A percentile compares a stretch with the other conserved stretches of the same genome.
These are phyloP conservation scores for Helicoverpa assulta DNA, from an alignment of 2,888 invertebrate genomes.

Conservation along the genomic window DNA sequence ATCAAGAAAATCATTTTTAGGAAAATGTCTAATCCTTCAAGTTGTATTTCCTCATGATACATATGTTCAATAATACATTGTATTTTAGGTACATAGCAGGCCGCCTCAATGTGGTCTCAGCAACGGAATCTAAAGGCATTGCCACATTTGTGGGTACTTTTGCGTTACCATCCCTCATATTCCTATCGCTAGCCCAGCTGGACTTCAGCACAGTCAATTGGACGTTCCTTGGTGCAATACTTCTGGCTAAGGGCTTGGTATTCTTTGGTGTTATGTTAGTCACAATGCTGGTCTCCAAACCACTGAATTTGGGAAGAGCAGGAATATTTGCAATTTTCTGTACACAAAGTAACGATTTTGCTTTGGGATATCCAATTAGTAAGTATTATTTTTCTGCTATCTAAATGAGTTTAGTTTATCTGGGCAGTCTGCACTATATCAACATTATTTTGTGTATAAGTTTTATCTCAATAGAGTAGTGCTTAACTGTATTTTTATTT, in stretches of 20 bases:
- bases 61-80: background rate
- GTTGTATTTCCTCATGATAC: background rate
- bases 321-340: constrained; percentile 98
- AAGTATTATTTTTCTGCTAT: constrained; percentile 73
- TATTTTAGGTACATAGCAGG: constrained; percentile 95
- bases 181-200: constrained; percentile 96
- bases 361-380: constrained; percentile 98
- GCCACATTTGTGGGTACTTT: constrained; percentile 98
- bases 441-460: background rate
- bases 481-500: constrained; percentile 45
- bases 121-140: constrained; percentile 96
- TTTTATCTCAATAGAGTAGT: background rate
- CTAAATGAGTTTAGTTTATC: background rate
- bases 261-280: constrained; percentile 95
- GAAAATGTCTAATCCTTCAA: background rate
- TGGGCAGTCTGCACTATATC: background rate
- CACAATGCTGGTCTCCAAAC: constrained; percentile 94
- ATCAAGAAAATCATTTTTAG: background rate
- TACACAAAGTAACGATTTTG: constrained; percentile 99
- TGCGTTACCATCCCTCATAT: constrained; percentile 97
- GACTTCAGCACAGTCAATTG: constrained; percentile 96
- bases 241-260: constrained; percentile 95
- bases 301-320: constrained; percentile 95
- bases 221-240: constrained; percentile 96
- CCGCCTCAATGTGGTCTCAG: constrained; percentile 94